phyloP scores from a whole-genome alignment of 2,797 vertebrate genomes.

The Antrozous pallidus region DNA sequence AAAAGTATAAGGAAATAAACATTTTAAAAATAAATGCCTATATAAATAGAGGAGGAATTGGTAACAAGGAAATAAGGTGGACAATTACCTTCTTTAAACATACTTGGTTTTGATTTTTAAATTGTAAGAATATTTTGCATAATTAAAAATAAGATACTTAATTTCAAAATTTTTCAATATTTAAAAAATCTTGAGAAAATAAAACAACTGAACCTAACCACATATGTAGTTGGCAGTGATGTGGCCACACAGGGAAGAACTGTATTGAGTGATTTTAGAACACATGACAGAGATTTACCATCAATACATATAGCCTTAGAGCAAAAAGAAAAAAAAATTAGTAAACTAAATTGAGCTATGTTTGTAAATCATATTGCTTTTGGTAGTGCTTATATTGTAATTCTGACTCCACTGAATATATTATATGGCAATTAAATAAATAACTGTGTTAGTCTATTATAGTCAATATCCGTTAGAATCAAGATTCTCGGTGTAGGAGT shows the following conservation, averaged over 20 bases:
- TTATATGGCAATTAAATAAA: background rate
- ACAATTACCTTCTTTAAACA: background rate
- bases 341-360: background rate
- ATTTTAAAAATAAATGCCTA: background rate
- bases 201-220: background rate
- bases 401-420: background rate
- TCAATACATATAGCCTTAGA: background rate
- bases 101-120: background rate
- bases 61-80: background rate
- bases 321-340: background rate
- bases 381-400: background rate
- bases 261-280: background rate
- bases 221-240: background rate
- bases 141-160: background rate
- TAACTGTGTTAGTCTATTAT: background rate
- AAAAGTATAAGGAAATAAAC: background rate
- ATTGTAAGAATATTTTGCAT: background rate
- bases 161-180: background rate
- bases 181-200: background rate
- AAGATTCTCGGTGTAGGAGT: background rate
- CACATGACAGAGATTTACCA: background rate
- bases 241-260: background rate
- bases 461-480: background rate
- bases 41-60: background rate
- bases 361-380: background rate